A percentile compares a stretch with the other conserved stretches of the same genome.
phyloP scores from a whole-genome alignment of 2,113 vertebrate species.

The Odocoileus hemionus region DNA sequence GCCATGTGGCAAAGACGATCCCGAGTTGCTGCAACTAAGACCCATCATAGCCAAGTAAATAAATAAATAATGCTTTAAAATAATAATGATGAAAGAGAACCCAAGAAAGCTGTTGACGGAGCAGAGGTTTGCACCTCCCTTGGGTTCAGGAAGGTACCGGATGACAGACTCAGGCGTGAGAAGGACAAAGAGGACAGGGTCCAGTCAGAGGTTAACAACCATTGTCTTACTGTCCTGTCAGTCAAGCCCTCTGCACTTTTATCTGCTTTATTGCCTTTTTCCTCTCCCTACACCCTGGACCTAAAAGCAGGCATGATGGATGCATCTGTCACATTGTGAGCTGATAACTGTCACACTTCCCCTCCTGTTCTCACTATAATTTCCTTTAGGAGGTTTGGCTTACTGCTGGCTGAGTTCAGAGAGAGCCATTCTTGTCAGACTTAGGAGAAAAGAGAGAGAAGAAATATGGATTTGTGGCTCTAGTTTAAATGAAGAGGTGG shows the following conservation, averaged over 20 bases:
- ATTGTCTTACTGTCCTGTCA: background rate
- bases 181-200: background rate
- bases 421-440: slow-evolving; percentile 59
- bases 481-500: slow-evolving; percentile 55
- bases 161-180: background rate
- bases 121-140: background rate
- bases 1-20: background rate
- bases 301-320: slow-evolving; percentile 63
- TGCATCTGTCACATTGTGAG: slow-evolving; percentile 58
- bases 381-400: slow-evolving; percentile 56
- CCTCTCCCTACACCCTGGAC: background rate
- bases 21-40: background rate
- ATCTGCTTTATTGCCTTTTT: slow-evolving; percentile 52
- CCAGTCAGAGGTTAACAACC: slow-evolving; percentile 5
- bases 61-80: background rate
- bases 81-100: background rate
- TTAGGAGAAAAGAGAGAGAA: slow-evolving; percentile 46
- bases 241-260: background rate
- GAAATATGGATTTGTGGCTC: slow-evolving; percentile 55
- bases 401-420: slow-evolving; percentile 3
- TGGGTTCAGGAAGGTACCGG: background rate
- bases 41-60: background rate
- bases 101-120: background rate
- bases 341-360: slow-evolving; percentile 62
- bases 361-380: slow-evolving; percentile 52